Evolutionary conservation across 1,140 invertebrate species (phyloP).

Genomic region (Hylaeus volcanicus): DNA sequence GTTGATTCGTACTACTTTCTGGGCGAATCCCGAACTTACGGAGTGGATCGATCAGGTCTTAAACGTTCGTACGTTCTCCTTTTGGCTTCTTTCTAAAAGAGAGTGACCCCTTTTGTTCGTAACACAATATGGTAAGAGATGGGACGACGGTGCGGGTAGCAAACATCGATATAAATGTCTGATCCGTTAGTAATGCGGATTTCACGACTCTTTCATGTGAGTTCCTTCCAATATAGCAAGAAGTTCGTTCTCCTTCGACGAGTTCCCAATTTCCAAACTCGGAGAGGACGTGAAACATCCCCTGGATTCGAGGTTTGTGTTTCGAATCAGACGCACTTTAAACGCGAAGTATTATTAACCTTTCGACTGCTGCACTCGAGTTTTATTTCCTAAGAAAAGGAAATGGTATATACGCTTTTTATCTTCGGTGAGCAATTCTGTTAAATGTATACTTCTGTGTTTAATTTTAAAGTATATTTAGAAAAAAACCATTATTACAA

Average conservation of each 20-base stretch:
- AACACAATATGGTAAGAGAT: not conserved
- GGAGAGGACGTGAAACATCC: not conserved
- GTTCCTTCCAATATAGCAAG: not conserved
- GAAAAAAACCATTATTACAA: no score
- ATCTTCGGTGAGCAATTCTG: no score
- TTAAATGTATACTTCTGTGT: no score
- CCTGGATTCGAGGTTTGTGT: constrained; percentile 1
- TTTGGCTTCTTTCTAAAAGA: not conserved
- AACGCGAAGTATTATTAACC: no score
- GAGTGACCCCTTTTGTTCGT: constrained; percentile 6
- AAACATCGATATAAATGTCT: constrained; percentile 28
- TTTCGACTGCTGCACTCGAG: no score
- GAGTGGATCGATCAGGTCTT: constrained; percentile 37
- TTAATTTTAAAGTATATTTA: no score
- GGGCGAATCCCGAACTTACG: constrained; percentile 10
- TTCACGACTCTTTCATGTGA: constrained; percentile 21
- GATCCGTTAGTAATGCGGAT: constrained; percentile 33
- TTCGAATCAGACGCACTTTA: not conserved
- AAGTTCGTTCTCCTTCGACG: constrained; percentile 2
- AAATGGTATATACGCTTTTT: no score
- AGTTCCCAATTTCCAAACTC: not conserved
- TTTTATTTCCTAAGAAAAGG: no score
- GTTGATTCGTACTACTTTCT: constrained; percentile 47
- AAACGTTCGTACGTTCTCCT: not conserved
- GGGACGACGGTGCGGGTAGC: not conserved